These are phyloP conservation scores for Uloborus diversus DNA, from an alignment of 1,140 invertebrate species.

Conservation along the genomic window DNA sequence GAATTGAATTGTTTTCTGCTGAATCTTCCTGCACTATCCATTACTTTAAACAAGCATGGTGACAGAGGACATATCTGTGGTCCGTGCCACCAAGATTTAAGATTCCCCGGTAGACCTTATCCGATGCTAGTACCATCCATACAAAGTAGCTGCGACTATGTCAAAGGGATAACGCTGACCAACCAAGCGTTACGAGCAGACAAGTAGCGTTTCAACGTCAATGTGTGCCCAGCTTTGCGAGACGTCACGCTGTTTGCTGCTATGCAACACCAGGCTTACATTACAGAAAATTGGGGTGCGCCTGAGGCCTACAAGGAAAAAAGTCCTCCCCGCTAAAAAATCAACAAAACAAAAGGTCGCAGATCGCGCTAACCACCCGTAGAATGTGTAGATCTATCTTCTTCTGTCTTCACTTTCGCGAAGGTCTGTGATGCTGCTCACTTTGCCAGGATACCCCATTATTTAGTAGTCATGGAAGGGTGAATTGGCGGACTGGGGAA, in stretches of 20 bases:
- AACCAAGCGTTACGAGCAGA: slow-evolving; percentile 45
- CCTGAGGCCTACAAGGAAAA: slow-evolving; percentile 34
- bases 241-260: slow-evolving; percentile 54
- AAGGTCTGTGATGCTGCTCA: slow-evolving; percentile 29
- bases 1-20: neutral
- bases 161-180: slow-evolving; percentile 41
- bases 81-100: neutral
- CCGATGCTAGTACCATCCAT: slow-evolving; percentile 3
- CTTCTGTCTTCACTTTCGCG: slow-evolving; percentile 28
- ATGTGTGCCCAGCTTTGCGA: slow-evolving; percentile 49
- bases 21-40: neutral
- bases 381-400: slow-evolving; percentile 48
- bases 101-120: neutral
- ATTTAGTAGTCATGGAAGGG: slow-evolving; percentile 54
- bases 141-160: slow-evolving; percentile 41
- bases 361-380: slow-evolving; percentile 45
- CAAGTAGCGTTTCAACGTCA: slow-evolving; percentile 50
- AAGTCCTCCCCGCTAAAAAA: slow-evolving; percentile 24
- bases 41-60: slow-evolving; percentile 27
- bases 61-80: slow-evolving; percentile 24
- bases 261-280: slow-evolving; percentile 56
- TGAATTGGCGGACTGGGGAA: slow-evolving; percentile 26
- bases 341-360: slow-evolving; percentile 46
- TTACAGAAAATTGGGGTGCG: slow-evolving; percentile 57
- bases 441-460: slow-evolving; percentile 52